Conservation (phyloP, 2,888 invertebrate species). For the Melipona beecheii region DNA sequence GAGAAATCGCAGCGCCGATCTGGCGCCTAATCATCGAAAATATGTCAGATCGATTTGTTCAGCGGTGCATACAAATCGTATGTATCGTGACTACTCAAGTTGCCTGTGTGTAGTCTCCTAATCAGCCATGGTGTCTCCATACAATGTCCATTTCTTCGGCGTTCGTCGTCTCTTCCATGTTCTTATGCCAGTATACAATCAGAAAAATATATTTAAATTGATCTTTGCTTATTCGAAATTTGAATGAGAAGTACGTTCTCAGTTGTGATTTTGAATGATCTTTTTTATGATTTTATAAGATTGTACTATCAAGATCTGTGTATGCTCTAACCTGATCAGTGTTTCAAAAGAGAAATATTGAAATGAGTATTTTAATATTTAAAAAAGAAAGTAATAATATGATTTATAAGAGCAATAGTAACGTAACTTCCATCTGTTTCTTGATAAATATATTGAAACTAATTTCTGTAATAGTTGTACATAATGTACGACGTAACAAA, state of each 20-base stretch:
- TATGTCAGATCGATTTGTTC: slow-evolving; percentile 71
- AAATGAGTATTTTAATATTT: neutral
- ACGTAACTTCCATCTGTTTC: neutral
- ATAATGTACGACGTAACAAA: neutral
- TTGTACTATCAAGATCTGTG: neutral
- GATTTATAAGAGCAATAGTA: too few relatives aligned
- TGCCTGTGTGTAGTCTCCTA: slow-evolving; percentile 2
- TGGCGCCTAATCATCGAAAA: slow-evolving; percentile 72
- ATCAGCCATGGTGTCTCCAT: neutral
- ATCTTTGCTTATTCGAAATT: neutral
- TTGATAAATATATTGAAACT: neutral
- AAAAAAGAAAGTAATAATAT: neutral
- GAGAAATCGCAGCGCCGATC: slow-evolving; percentile 75
- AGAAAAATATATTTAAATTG: neutral
- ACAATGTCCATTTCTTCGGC: neutral
- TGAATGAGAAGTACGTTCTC: neutral
- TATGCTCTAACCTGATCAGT: neutral
- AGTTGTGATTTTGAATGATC: neutral
- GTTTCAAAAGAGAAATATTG: neutral
- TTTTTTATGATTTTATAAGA: neutral
- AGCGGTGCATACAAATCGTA: slow-evolving; percentile 73
- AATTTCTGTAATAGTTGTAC: neutral
- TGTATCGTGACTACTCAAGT: slow-evolving; percentile 9
- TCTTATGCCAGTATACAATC: neutral
- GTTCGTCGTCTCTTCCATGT: neutral